Conservation (phyloP, 2,113 vertebrate genomes). For the Microcebus ravelobensis region DNA sequence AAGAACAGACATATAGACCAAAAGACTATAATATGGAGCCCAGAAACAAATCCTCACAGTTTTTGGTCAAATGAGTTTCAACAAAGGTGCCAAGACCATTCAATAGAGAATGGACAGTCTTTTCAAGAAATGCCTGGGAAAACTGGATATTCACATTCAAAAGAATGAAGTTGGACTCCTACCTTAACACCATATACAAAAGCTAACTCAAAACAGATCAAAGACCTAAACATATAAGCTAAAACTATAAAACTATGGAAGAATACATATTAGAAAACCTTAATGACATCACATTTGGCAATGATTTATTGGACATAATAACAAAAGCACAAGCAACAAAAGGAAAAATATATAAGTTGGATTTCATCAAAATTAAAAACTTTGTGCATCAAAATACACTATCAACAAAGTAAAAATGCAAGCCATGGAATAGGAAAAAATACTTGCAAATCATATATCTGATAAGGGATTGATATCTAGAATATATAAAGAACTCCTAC, state of each 20-base stretch:
- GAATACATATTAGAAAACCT: neutral
- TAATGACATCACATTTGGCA: neutral
- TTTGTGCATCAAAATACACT: neutral
- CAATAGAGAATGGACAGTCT: too few relatives aligned
- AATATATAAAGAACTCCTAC: neutral
- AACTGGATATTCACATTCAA: too few relatives aligned
- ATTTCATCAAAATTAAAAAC: conserved; percentile 33
- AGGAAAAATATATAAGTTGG: neutral
- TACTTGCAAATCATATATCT: conserved; percentile 21
- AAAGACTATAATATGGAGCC: too few relatives aligned
- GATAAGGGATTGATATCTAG: neutral
- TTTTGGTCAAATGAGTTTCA: too few relatives aligned
- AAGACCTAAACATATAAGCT: neutral
- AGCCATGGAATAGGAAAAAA: neutral
- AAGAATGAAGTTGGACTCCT: neutral
- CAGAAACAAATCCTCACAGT: too few relatives aligned
- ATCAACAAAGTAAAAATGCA: neutral
- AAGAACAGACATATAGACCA: too few relatives aligned
- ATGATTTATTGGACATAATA: neutral
- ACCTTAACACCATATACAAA: neutral
- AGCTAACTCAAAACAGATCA: neutral
- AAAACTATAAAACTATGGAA: conserved; percentile 1
- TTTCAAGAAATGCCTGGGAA: too few relatives aligned
- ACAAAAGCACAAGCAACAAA: conserved; percentile 9
- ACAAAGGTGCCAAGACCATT: too few relatives aligned